Base-by-base conservation (phyloP, 2,888 invertebrate genomes). In the Synanthedon tipuliformis region DNA sequence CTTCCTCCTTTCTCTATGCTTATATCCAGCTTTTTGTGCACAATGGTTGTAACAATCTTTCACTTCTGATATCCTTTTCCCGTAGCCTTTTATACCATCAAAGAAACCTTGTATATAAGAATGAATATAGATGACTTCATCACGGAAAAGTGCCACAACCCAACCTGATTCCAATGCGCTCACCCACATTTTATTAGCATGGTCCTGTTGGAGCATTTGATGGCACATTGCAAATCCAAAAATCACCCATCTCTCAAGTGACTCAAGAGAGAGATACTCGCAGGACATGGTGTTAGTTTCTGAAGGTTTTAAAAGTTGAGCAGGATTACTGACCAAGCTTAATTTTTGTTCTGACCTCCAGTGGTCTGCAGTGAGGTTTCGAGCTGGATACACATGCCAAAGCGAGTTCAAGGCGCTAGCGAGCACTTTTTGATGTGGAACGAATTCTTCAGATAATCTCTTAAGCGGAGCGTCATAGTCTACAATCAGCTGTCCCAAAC, bases 231-330 rank as follows among this genome's bases (percentile, higher is more conserved):
- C 90, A 68, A 97, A 92, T 0, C 98, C 98, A 78, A 99, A 95
- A 63, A 99, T 95, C 27, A 99, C 94, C 98, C 98, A 99, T 68
- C 96, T 91, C 73, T 99, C 99, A 89, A 99, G 93, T 45, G 92
- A 90, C 71, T 99, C 99, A 56, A 99, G 81, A 1, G 99, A 98
- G 51, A 99, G 84, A 78, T 95, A 99, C 88, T 99, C 99, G 79
- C 98, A 99, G 2, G 98, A 98, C 91, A 98, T 97, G 18, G 95
- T 95, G 64, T 98, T 98, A 0, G 97, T 97, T 64, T 95, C 94
- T 0, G 97, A 94, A 4, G 98, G 97, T 77, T 97, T 98, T 16
- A 99, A 84, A 53, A 99, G 90, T 69, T 96, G 94, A n/a, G 94
- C 92, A 1, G 99, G 98, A 78, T 96, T 97, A 34, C 97, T 95